phyloP scores from a whole-genome alignment of 2,113 vertebrate genomes.

The Apus apus region DNA sequence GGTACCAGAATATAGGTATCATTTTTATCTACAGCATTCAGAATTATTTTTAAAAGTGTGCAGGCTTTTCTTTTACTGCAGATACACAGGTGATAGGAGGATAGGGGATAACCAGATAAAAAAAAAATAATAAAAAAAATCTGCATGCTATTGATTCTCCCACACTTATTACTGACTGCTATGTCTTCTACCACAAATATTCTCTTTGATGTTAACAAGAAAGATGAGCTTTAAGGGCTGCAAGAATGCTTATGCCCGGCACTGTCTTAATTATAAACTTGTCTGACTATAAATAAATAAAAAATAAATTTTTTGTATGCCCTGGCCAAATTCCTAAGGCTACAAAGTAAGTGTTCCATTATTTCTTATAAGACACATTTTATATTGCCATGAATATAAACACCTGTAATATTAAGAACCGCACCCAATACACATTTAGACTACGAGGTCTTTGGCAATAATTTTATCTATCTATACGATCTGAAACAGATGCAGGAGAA shows the following conservation, averaged over 20 bases:
- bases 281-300: not conserved
- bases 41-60: not conserved
- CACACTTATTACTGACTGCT: not conserved
- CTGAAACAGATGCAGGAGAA: not conserved
- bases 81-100: not conserved
- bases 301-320: not conserved
- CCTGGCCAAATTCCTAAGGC: not conserved
- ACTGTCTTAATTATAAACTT: slow-evolving; percentile 28
- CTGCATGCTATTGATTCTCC: not conserved
- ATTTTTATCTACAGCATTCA: not conserved
- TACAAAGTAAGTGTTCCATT: not conserved
- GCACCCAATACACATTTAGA: not conserved
- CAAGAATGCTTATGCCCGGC: not conserved
- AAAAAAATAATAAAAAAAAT: not conserved
- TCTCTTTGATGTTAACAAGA: slow-evolving; percentile 38
- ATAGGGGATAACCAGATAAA: not conserved
- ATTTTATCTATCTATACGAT: not conserved
- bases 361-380: not conserved
- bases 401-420: not conserved
- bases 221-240: slow-evolving; percentile 9
- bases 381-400: not conserved
- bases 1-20: not conserved
- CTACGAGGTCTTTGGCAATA: not conserved
- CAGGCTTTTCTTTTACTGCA: not conserved
- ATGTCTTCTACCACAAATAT: slow-evolving; percentile 13